phyloP scores from a whole-genome alignment of 2,797 vertebrate genomes.

The Oreonectes daqikongensis region DNA sequence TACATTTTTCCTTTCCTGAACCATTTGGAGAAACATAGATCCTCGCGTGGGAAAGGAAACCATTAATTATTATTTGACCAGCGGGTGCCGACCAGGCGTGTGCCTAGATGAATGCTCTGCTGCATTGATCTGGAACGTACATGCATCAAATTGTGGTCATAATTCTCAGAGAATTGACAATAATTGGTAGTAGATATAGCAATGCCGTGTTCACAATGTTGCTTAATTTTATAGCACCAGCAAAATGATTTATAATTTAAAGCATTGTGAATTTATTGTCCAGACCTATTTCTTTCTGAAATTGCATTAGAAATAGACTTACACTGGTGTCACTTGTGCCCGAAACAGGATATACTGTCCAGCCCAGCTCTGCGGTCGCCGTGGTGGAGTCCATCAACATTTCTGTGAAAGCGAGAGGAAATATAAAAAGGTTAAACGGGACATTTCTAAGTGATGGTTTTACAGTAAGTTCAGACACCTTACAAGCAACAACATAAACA shows the following conservation, averaged over 20 bases:
- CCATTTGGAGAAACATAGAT: slow-evolving; percentile 56
- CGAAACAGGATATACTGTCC: slow-evolving; percentile 93
- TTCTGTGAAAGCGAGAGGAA: slow-evolving; percentile 79
- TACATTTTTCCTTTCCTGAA: slow-evolving; percentile 61
- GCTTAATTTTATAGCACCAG: not conserved
- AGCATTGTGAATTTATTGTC: not conserved
- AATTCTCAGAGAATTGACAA: not conserved
- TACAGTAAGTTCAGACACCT: slow-evolving; percentile 12
- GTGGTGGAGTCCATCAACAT: slow-evolving; percentile 98
- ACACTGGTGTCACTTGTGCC: slow-evolving; percentile 88
- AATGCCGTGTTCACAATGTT: not conserved
- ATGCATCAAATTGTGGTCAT: slow-evolving; percentile 65
- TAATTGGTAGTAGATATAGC: not conserved
- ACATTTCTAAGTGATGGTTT: slow-evolving; percentile 19
- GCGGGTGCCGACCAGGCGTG: slow-evolving; percentile 68
- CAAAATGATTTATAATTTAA: no score
- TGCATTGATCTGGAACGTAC: slow-evolving; percentile 67
- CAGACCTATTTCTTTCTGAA: not conserved
- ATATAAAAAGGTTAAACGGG: slow-evolving; percentile 57
- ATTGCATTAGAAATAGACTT: slow-evolving; percentile 41
- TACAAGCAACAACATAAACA: no score
- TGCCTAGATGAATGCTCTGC: slow-evolving; percentile 62
- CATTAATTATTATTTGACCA: slow-evolving; percentile 64
- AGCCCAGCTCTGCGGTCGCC: slow-evolving; percentile 96
- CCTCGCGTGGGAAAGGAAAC: slow-evolving; percentile 55